Base-by-base conservation (phyloP, 2,797 vertebrate species). In the Notamacropus eugenii region DNA sequence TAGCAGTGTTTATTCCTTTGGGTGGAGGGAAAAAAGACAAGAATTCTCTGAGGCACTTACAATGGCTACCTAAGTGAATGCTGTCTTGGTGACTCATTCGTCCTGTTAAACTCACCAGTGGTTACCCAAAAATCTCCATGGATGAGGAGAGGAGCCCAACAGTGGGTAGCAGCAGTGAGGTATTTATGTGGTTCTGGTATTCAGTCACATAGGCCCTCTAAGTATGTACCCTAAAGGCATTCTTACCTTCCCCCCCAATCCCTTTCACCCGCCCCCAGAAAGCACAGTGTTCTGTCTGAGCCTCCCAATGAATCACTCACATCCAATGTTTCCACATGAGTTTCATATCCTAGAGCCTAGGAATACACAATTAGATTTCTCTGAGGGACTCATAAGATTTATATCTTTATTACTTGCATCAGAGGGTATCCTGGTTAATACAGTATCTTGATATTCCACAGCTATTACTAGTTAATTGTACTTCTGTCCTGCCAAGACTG, bases 11-110 rank as follows among this genome's bases (percentile, higher is more conserved):
- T 97, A 94, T 91, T 90, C 90, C 92, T 46, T 91, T 94, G 54
- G 96, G 34, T 27, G 62, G 16, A n/a, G 28, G 34, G 34, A 16
- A 11, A 19, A 19, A 16, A 92, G 82, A 93, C 40, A 95, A 94
- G 97, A 95, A 96, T 96, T 92, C 94, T 92, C 92, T 46, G 62
- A 93, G 96, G 96, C 94, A 54, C 90, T 97, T 94, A 90, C 91
- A 93, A 91, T 91, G 93, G 90, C 92, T 29, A 8, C n/a, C 90
- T 92, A 54, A 93, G 90, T 40, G 95, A 74, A 92, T 93, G 52
- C 0, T 34, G 87, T 92, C 52, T 46, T 11, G 50, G 0, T 97
- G 97, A 94, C 67, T 97, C 95, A 67, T 54, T 55, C 24, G 22
- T 91, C 93, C 95, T 93, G 96, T 59, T 55, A 40, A 74, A 91